Evolutionary conservation across 2,113 vertebrate genomes (phyloP), one percentile per base, ranked within the genome.

Genomic region (Tamias sibiricus): DNA sequence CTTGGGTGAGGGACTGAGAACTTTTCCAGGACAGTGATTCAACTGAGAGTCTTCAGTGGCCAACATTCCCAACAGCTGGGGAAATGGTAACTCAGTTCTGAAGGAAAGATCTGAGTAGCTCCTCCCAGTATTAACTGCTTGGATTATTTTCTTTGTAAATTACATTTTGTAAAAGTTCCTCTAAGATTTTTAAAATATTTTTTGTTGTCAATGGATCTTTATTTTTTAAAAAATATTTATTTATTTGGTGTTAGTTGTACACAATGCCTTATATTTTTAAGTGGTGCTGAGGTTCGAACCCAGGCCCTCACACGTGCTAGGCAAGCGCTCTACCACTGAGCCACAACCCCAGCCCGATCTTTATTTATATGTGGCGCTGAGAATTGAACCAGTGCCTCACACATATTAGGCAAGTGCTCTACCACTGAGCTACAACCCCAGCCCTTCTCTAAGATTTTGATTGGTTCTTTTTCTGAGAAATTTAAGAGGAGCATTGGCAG

Each of bases 121-220:
- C 26, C 35, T 71, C 72, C 47, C 16, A 57, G 62, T 35, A 40
- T 54, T 79, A 81, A 75, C 69, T 66, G 49, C 30, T 71, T 75
- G 89, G 37, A 69, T 95, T 93, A 62, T 42, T 93, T 90, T 79
- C 71, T 74, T 92, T 68, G 76, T 92, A 72, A 90, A 44, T 64
- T 37, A 66, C 30, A 26, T 81, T 81, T 68, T 89, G 19, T 26
- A 72, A 79, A 71, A 72, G 28, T 49, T 93, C 37, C 37, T 97
- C 44, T 64, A 35, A 52, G 37, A 76, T 59, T 81, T 37, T 49
- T 49, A 49, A 49, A 12, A 49, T 49, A 49, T 49, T 49, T 49
- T 49, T 49, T 49, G 47, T n/a, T n/a, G n/a, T n/a, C n/a, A n/a
- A n/a, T n/a, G n/a, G n/a, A n/a, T n/a, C n/a, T n/a, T n/a, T n/a